Conservation (phyloP, 2,888 invertebrate species). For the Tiliacea aurago region DNA sequence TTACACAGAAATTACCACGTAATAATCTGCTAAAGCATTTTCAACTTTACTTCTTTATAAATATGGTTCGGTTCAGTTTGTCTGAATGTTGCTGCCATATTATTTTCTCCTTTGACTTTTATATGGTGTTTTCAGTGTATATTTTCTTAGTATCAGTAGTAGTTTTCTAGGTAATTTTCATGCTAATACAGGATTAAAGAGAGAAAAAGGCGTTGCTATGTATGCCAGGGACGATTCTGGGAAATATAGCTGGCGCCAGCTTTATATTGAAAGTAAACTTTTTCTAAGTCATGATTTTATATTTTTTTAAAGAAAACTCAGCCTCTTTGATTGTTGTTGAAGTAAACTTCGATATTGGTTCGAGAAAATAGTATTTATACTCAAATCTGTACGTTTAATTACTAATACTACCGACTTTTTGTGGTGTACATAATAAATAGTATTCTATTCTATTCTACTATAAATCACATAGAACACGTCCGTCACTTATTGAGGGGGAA, state of each 20-base stretch:
- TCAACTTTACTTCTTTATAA: not conserved
- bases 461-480: too few relatives aligned
- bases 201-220: not conserved
- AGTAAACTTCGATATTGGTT: not conserved
- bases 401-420: too few relatives aligned
- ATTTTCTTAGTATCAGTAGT: conserved; percentile 41
- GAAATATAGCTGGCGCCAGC: not conserved
- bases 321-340: not conserved
- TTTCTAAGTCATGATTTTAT: not conserved
- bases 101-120: conserved; percentile 40
- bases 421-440: too few relatives aligned
- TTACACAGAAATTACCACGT: conserved; percentile 55
- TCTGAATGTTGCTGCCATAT: not conserved
- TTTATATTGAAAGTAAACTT: not conserved
- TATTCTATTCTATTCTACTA: too few relatives aligned
- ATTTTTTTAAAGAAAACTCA: not conserved
- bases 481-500: too few relatives aligned
- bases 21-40: conserved; percentile 8
- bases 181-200: conserved; percentile 4
- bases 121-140: conserved; percentile 29
- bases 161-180: conserved; percentile 29
- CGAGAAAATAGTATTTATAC: too few relatives aligned
- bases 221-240: not conserved
- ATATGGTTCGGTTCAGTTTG: conserved; percentile 26
- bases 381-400: too few relatives aligned